Percentiles rank a stretch among this genome's conserved stretches.
phyloP scores from a whole-genome alignment of 2,888 invertebrate species.

The Tribolium freemani region DNA sequence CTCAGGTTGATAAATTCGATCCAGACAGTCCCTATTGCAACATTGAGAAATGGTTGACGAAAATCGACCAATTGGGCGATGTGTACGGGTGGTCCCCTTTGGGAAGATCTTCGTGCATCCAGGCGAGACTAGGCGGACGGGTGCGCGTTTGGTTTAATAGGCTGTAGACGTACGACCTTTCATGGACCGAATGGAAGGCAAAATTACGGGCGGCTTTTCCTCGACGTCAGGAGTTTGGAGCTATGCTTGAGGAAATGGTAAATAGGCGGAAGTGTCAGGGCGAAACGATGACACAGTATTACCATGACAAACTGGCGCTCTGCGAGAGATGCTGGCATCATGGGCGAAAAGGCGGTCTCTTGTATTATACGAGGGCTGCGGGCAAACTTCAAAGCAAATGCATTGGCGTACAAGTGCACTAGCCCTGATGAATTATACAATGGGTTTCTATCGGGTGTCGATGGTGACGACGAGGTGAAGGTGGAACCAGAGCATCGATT shows the following conservation, averaged over 20 bases:
- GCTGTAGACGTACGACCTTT: conserved; percentile 5
- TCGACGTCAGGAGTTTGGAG: neutral
- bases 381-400: neutral
- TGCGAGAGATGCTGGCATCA: conserved; percentile 1
- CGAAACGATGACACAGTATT: neutral
- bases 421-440: neutral
- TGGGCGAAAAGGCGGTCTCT: conserved; percentile 1
- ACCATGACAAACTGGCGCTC: conserved; percentile 4
- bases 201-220: neutral
- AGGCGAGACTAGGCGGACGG: conserved; percentile 34
- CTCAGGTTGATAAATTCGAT: too few relatives aligned
- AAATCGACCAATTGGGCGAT: conserved; percentile 46
- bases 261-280: neutral
- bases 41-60: conserved; percentile 46
- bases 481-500: neutral
- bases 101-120: conserved; percentile 44
- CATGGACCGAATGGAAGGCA: neutral
- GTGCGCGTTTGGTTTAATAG: neutral
- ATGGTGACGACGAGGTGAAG: neutral
- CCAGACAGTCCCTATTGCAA: conserved; percentile 1
- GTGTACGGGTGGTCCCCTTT: conserved; percentile 48
- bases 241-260: neutral
- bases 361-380: conserved; percentile 1
- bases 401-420: neutral
- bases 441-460: neutral